Percentiles rank a stretch among this genome's conserved stretches.
These are phyloP conservation scores for Cheiracanthium punctorium DNA, from an alignment of 2,888 invertebrate genomes.

Conservation along the genomic window DNA sequence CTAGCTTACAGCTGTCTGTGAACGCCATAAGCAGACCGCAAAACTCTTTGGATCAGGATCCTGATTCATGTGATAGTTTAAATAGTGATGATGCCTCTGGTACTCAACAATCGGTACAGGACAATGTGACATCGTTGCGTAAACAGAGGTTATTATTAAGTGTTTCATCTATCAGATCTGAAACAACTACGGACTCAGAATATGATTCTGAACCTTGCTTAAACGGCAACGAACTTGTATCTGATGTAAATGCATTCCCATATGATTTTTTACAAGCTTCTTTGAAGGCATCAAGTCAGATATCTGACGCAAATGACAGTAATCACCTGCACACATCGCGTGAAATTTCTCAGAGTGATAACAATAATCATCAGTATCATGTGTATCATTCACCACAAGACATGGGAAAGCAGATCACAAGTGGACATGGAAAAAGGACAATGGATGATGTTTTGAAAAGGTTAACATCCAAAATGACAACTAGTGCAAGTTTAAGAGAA, in stretches of 20 bases:
- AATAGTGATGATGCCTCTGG: slow-evolving; percentile 37
- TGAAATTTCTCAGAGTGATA: slow-evolving; percentile 31
- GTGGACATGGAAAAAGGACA: slow-evolving; percentile 74
- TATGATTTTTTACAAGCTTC: slow-evolving; percentile 59
- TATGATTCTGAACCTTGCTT: slow-evolving; percentile 70
- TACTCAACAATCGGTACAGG: slow-evolving; percentile 41
- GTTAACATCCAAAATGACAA: slow-evolving; percentile 89
- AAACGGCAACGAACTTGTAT: slow-evolving; percentile 33
- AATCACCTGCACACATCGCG: slow-evolving; percentile 29
- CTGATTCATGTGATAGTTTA: slow-evolving; percentile 67
- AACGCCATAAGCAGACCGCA: slow-evolving; percentile 18
- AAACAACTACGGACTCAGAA: slow-evolving; percentile 74
- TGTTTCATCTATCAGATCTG: slow-evolving; percentile 72
- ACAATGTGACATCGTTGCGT: slow-evolving; percentile 73
- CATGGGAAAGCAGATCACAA: slow-evolving; percentile 21
- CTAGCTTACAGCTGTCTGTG: slow-evolving; percentile 8
- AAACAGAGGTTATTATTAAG: slow-evolving; percentile 74
- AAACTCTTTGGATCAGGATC: slow-evolving; percentile 53
- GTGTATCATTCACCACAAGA: slow-evolving; percentile 30
- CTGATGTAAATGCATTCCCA: slow-evolving; percentile 42
- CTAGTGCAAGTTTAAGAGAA: slow-evolving; percentile 77
- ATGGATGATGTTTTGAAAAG: slow-evolving; percentile 94
- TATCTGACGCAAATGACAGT: slow-evolving; percentile 31
- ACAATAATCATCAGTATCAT: slow-evolving; percentile 34
- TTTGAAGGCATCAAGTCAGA: slow-evolving; percentile 34